Base-by-base conservation (phyloP, 1,140 invertebrate genomes). In the Hetaerina americana region DNA sequence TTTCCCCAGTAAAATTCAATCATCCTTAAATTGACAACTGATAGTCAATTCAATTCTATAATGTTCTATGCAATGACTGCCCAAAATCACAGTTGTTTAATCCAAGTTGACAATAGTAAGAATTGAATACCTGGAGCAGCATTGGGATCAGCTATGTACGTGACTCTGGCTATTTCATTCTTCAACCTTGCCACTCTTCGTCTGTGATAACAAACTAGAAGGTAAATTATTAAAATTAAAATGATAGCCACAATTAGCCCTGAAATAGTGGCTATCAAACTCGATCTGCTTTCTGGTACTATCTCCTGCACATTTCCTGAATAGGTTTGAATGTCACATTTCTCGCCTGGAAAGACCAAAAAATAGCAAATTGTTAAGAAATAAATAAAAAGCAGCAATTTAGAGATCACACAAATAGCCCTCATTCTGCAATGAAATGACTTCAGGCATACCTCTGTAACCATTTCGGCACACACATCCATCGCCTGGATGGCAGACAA, bases 401-500 rank as follows among this genome's bases (percentile, higher is more conserved):
- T n/a, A n/a, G n/a, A n/a, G n/a, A n/a, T n/a, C n/a, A n/a, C n/a
- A n/a, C n/a, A n/a, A n/a, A n/a, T n/a, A n/a, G n/a, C n/a, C n/a
- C n/a, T n/a, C n/a, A n/a, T n/a, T n/a, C n/a, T n/a, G 75, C 71
- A 72, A 74, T 28, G 72, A 69, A 24, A 74, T 68, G 70, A 69
- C n/a, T 40, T 69, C n/a, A 69, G 66, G 15, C 74, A 66, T 82
- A 79, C 92, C 92, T 66, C 84, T 85, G 77, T 85, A 92, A 27
- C 92, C 92, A 76, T 89, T 87, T 72, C 87, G 87, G 76, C 93
- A 95, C 12, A 89, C 83, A 79, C 94, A 96, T 18, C 94, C 94
- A 1, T 85, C 77, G 1, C 88, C 86, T 10, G 92, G 86, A 80
- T 95, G 90, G 77, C 94, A 96, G 70, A 88, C 85, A 81, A 90